Evolutionary conservation across 1,140 invertebrate species (phyloP), one percentile per base, ranked within the genome.

Genomic region (Anastrepha ludens): DNA sequence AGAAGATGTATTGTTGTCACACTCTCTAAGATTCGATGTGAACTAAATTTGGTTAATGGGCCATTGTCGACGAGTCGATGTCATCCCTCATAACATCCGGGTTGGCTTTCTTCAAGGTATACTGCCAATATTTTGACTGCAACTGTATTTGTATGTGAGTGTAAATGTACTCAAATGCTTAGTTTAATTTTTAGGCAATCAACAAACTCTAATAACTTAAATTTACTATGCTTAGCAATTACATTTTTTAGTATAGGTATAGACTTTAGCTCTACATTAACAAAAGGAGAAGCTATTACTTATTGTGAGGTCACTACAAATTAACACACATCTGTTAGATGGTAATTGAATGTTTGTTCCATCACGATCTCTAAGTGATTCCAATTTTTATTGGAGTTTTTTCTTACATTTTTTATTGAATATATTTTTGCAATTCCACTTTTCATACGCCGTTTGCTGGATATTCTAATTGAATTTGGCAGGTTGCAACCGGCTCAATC

Each of bases 401-500:
- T 39, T 39, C 39, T 67, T 44, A 8, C 6, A 55, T 55, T 2
- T 55, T 8, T 55, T 55, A 8, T 55, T 55, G 50, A 7, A 6
- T 8, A n/a, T n/a, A 7, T 47, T 8, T 74, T 3, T 74, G 41
- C 3, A 44, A 13, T 62, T 17, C 60, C 60, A 15, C 60, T 15
- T 62, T 62, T 55, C 6, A 17, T 62, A 13, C 7, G 55, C 7
- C 55, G 1, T 7, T 67, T 15, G 74, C 74, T 11, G 44, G 17
- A 29, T 17, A 6, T 81, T 81, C 74, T 58, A 81, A 81, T 81
- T 81, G n/a, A 55, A 81, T 55, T 55, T 81, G 74, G 44, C 74
- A 81, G 47, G 74, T 55, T 81, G 74, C 74, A 81, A 81, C 74
- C 74, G 74, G 74, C 74, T 81, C 74, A 81, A 81, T 81, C 74